These are phyloP conservation scores for Montifringilla adamsi DNA, from an alignment of 2,113 vertebrate species.

Conservation along the genomic window DNA sequence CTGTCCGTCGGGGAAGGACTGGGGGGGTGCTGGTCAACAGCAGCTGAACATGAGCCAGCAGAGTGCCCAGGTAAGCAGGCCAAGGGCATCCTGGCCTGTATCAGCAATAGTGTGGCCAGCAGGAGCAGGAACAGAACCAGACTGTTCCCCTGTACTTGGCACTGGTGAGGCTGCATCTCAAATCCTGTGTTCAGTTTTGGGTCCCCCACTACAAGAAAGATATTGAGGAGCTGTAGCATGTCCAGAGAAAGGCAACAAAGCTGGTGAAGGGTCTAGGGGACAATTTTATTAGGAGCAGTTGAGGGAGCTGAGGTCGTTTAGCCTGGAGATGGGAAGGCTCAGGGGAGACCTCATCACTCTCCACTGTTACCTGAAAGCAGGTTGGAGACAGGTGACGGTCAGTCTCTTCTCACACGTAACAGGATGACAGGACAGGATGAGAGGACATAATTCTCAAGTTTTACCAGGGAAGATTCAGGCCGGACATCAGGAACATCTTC, in stretches of 20 bases:
- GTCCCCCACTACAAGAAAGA: background rate
- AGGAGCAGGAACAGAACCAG: background rate
- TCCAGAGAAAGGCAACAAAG: background rate
- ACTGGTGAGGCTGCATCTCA: rapidly evolving
- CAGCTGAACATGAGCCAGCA: background rate
- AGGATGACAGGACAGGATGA: background rate
- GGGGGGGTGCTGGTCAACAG: background rate
- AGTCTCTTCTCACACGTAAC: background rate
- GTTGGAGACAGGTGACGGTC: background rate
- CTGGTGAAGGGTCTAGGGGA: background rate
- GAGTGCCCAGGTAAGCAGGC: background rate
- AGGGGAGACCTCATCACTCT: background rate
- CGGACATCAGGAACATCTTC: background rate
- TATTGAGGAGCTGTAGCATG: background rate
- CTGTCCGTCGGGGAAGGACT: background rate
- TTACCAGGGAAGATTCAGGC: background rate
- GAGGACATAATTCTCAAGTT: background rate
- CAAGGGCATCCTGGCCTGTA: background rate
- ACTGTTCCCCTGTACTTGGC: background rate
- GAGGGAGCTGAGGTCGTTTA: background rate
- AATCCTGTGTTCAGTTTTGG: background rate
- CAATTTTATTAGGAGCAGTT: background rate
- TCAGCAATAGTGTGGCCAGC: background rate
- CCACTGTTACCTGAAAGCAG: background rate
- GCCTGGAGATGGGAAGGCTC: background rate